These are phyloP conservation scores for Metopolophium dirhodum DNA, from an alignment of 1,140 invertebrate genomes.

Conservation along the genomic window DNA sequence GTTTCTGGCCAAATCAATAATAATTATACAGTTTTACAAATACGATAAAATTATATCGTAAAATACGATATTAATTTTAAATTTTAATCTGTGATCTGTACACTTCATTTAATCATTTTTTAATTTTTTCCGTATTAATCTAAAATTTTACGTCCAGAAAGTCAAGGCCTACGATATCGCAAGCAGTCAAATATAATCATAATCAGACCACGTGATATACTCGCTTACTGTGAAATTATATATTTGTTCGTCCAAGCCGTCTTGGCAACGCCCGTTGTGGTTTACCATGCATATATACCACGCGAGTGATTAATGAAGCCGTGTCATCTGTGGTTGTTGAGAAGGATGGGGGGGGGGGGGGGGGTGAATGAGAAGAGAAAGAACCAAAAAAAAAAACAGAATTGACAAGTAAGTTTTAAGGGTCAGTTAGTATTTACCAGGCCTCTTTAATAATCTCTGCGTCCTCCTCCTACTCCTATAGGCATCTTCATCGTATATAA, in stretches of 20 bases:
- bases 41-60: neutral
- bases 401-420: slow-evolving; percentile 35
- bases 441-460: neutral
- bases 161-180: neutral
- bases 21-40: neutral
- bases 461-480: neutral
- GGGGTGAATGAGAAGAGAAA: no score
- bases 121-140: neutral
- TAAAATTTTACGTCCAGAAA: no score
- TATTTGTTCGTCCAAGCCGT: neutral
- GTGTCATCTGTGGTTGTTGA: neutral
- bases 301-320: slow-evolving; percentile 22
- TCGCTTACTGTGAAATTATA: neutral
- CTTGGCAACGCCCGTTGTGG: neutral
- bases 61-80: neutral
- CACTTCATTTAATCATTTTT: neutral
- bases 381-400: neutral
- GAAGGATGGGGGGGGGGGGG: no score
- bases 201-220: neutral
- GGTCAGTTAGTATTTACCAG: neutral
- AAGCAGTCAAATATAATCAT: neutral
- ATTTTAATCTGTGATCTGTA: neutral
- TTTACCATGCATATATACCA: neutral
- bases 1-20: neutral
- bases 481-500: neutral